Percentiles rank a stretch among this genome's conserved stretches.
Evolutionary conservation across 2,797 vertebrate genomes (phyloP).

Genomic region (Pteronotus mesoamericanus): DNA sequence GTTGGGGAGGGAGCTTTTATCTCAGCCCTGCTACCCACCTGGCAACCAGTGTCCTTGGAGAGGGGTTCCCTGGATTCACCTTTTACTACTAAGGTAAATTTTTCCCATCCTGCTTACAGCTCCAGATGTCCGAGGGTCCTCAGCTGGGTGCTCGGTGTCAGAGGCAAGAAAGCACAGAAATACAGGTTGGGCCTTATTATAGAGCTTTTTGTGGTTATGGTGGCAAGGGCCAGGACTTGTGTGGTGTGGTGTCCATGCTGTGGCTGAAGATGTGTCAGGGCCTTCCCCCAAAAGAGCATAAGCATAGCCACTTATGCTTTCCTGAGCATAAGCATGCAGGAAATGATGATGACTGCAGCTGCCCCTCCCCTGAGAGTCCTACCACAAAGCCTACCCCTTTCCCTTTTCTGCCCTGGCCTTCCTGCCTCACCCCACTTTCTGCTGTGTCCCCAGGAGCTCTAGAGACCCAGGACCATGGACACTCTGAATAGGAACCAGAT

Average conservation of each 20-base stretch:
- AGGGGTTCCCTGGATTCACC: background rate
- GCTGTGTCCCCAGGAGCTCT: slow-evolving; percentile 47
- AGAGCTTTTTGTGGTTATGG: background rate
- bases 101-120: background rate
- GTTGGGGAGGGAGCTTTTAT: background rate
- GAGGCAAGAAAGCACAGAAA: background rate
- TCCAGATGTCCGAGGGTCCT: background rate
- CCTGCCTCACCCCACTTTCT: background rate
- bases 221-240: background rate
- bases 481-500: slow-evolving; percentile 80
- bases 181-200: too few relatives aligned
- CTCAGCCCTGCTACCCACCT: background rate
- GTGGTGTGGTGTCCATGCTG: background rate
- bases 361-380: background rate
- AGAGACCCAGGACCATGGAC: slow-evolving; percentile 84
- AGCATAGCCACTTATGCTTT: background rate
- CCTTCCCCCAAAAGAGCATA: background rate
- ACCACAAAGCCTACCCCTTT: background rate
- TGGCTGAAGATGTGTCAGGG: background rate
- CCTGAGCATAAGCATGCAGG: background rate
- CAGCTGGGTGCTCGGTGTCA: background rate
- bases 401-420: background rate
- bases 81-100: background rate
- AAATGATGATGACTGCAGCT: background rate
- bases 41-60: background rate